Conservation (phyloP, 2,888 invertebrate species). For the Epirrhoe alternata region DNA sequence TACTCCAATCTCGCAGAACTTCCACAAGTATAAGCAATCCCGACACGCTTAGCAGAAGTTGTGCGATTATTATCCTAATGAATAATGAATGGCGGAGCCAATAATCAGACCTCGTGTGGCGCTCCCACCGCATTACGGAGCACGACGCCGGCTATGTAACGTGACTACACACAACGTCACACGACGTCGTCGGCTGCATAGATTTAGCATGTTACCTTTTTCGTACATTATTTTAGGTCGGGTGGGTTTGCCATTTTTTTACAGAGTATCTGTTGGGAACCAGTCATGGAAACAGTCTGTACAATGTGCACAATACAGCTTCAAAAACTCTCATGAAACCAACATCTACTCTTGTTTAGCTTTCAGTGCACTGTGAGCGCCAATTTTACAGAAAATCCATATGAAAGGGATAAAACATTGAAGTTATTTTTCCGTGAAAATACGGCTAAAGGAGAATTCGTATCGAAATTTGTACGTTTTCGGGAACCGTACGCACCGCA, state of each 20-base stretch:
- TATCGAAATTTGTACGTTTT: not conserved
- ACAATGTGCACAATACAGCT: too few species aligned
- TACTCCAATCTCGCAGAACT: not conserved
- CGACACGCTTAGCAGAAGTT: constrained; percentile 5
- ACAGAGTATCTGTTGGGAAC: not conserved
- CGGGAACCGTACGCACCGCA: too few species aligned
- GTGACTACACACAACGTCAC: not conserved
- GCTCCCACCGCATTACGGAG: too few species aligned
- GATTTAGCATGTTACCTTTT: too few species aligned
- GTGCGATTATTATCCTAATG: constrained; percentile 17
- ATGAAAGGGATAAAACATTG: too few species aligned
- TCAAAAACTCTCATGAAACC: too few species aligned
- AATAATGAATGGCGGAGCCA: constrained; percentile 19
- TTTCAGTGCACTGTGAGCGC: not conserved
- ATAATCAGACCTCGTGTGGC: not conserved
- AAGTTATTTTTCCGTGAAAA: too few species aligned
- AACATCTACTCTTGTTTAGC: too few species aligned
- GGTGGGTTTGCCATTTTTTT: constrained; percentile 12
- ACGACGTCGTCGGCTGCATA: not conserved
- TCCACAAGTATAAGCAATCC: not conserved
- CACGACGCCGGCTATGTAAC: not conserved
- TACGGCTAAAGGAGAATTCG: too few species aligned
- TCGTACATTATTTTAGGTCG: too few species aligned
- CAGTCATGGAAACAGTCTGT: not conserved
- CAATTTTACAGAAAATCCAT: too few species aligned